Evolutionary conservation across 2,888 invertebrate species (phyloP).

Genomic region (Archaeoteleia sp.): DNA sequence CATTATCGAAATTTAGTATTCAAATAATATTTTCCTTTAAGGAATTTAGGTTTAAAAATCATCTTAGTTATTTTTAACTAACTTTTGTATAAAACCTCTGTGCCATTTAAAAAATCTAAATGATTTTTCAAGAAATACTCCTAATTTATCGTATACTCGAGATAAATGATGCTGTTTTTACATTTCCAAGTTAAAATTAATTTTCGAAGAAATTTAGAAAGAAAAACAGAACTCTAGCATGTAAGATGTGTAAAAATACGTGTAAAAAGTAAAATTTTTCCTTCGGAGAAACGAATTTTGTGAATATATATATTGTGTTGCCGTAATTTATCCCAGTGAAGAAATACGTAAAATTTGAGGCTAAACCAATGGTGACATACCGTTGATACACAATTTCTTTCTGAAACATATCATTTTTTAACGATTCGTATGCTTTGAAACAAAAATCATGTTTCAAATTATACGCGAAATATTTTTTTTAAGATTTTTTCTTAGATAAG

Average conservation of each 20-base stretch:
- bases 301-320: constrained; percentile 38
- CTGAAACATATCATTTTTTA: constrained; percentile 39
- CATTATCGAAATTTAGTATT: too few species aligned
- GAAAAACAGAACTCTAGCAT: constrained; percentile 35
- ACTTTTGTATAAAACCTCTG: too few species aligned
- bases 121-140: constrained; percentile 9
- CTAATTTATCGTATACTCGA: constrained; percentile 24
- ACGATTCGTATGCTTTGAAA: constrained; percentile 31
- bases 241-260: constrained; percentile 37
- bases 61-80: too few species aligned
- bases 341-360: constrained; percentile 28
- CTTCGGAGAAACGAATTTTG: constrained; percentile 35
- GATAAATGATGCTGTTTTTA: too few species aligned
- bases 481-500: too few species aligned
- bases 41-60: too few species aligned
- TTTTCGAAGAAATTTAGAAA: constrained; percentile 21
- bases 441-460: constrained; percentile 29
- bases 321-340: constrained; percentile 28
- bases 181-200: constrained; percentile 5
- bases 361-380: constrained; percentile 25
- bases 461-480: too few species aligned
- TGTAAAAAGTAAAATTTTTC: constrained; percentile 34
- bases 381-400: constrained; percentile 32
- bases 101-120: too few species aligned
- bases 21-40: too few species aligned